These are phyloP conservation scores for Prionailurus bengalensis DNA, from an alignment of 2,113 vertebrate genomes.

Conservation along the genomic window DNA sequence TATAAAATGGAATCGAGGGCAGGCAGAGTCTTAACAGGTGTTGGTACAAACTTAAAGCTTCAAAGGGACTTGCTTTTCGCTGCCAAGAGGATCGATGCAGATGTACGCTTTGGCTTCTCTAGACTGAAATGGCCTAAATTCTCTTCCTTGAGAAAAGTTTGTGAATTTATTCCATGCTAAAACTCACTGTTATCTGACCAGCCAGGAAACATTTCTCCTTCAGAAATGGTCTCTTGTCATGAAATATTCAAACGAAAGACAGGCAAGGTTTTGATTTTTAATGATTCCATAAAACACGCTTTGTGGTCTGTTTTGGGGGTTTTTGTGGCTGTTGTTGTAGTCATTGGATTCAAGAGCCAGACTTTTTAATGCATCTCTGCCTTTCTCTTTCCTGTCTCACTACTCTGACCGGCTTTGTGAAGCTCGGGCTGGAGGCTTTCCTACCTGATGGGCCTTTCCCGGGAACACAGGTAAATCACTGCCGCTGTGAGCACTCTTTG, in stretches of 20 bases:
- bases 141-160: constrained; percentile 75
- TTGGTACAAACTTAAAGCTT: constrained; percentile 63
- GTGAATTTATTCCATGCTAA: constrained; percentile 75
- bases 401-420: constrained; percentile 51
- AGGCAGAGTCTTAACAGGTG: constrained; percentile 77
- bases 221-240: constrained; percentile 68
- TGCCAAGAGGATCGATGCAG: constrained; percentile 75
- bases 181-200: constrained; percentile 70
- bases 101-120: constrained; percentile 73
- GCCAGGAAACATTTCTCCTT: constrained; percentile 44
- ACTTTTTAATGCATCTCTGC: constrained; percentile 18
- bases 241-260: constrained; percentile 75
- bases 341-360: not conserved
- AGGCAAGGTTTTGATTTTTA: constrained; percentile 74
- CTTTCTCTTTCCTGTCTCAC: constrained; percentile 23
- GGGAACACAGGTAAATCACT: constrained; percentile 83
- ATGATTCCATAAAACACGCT: constrained; percentile 62
- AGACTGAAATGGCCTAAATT: constrained; percentile 72
- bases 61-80: constrained; percentile 57
- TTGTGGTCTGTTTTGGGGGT: not conserved
- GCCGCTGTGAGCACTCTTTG: constrained; percentile 65
- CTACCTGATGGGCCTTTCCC: constrained; percentile 45
- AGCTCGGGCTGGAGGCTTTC: constrained; percentile 59
- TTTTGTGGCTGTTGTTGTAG: not conserved
- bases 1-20: constrained; percentile 73